Percentiles rank a stretch among this genome's conserved stretches.
Evolutionary conservation across 2,113 vertebrate genomes (phyloP).

Genomic region (Machaerirhynchus nigripectus): DNA sequence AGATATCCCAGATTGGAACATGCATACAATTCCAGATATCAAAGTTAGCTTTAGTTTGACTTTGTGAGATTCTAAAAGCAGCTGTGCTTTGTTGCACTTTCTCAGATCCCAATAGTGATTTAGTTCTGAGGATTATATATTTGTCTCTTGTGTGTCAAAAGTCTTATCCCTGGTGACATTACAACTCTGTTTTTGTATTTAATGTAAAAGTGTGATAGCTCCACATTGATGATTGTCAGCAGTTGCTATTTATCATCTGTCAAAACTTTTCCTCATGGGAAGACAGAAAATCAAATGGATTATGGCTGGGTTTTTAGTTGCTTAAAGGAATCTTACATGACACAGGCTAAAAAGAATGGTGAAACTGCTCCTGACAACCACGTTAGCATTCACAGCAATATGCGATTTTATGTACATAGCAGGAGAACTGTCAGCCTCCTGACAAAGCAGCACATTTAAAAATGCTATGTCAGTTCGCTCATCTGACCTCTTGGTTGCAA

Average conservation of each 20-base stretch:
- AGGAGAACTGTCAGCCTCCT: conserved; percentile 53
- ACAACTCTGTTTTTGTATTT: conserved; percentile 88
- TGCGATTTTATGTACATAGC: conserved; percentile 65
- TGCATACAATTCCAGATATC: conserved; percentile 69
- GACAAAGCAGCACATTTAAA: conserved; percentile 60
- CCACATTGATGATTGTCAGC: conserved; percentile 91
- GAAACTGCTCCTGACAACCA: conserved; percentile 71
- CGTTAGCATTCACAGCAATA: conserved; percentile 70
- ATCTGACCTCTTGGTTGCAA: conserved; percentile 62
- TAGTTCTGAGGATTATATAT: conserved; percentile 80
- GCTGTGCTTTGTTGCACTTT: conserved; percentile 75
- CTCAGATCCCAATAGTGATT: conserved; percentile 77
- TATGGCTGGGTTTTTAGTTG: conserved; percentile 86
- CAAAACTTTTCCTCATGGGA: conserved; percentile 88
- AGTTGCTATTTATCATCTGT: conserved; percentile 94
- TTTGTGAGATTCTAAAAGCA: conserved; percentile 75
- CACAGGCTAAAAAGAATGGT: conserved; percentile 79
- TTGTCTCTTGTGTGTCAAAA: conserved; percentile 86
- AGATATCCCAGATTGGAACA: conserved; percentile 28
- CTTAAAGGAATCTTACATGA: conserved; percentile 86
- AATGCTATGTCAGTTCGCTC: conserved; percentile 59
- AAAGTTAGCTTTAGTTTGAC: conserved; percentile 76
- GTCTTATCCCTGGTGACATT: conserved; percentile 87
- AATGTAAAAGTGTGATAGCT: conserved; percentile 85
- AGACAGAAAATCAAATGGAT: conserved; percentile 93